A percentile compares a stretch with the other conserved stretches of the same genome.
Evolutionary conservation across 2,113 vertebrate genomes (phyloP).

Genomic region (Puma concolor): DNA sequence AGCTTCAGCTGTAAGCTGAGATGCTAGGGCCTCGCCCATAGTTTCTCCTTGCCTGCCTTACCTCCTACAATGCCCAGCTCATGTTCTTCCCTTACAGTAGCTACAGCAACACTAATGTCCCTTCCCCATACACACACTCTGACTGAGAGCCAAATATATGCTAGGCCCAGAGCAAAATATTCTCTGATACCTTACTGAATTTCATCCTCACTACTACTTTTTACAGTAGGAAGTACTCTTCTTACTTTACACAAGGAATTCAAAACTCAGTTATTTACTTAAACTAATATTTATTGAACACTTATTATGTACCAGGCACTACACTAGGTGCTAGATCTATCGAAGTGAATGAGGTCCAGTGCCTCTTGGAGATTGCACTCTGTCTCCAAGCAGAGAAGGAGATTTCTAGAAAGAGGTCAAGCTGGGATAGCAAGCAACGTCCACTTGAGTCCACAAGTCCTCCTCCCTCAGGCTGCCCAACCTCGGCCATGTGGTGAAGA

Average conservation of each 20-base stretch:
- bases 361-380: neutral
- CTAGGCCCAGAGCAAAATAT: neutral
- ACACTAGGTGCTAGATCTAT: neutral
- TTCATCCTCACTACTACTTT: neutral
- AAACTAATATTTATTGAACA: neutral
- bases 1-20: neutral
- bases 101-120: neutral
- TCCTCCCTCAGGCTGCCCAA: neutral
- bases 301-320: neutral
- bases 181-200: neutral
- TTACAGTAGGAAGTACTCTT: neutral
- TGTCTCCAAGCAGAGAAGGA: neutral
- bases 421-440: neutral
- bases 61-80: neutral
- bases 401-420: constrained; percentile 29
- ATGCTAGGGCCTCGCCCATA: neutral
- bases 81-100: neutral
- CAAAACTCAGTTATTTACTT: neutral
- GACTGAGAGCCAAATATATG: neutral
- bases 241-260: neutral
- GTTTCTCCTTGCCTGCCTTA: neutral
- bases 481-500: neutral
- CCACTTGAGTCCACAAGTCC: neutral
- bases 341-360: neutral
- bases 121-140: neutral